phyloP scores from a whole-genome alignment of 2,797 vertebrate genomes.

The Fistularia commersonii region DNA sequence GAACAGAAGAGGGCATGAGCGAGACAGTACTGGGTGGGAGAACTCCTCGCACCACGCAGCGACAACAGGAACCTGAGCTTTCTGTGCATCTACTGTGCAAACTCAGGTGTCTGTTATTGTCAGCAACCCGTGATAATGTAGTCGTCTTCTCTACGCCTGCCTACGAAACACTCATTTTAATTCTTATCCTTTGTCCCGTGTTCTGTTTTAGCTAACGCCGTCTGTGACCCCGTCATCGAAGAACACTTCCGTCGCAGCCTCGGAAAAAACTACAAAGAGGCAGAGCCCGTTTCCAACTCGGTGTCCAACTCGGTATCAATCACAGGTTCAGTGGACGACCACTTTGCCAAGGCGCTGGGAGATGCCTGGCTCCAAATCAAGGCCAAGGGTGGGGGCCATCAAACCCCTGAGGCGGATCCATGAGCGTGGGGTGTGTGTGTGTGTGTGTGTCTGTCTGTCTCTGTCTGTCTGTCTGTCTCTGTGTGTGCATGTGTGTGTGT shows the following conservation, averaged over 20 bases:
- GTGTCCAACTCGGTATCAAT: slow-evolving; percentile 93
- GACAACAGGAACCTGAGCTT: no score
- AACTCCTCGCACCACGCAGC: no score
- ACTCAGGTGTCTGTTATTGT: no score
- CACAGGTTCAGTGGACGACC: slow-evolving; percentile 95
- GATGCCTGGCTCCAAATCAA: slow-evolving; percentile 97
- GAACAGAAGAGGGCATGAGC: no score
- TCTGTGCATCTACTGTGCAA: no score
- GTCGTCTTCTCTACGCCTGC: background rate
- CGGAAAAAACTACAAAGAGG: slow-evolving; percentile 94
- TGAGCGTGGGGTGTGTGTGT: slow-evolving; percentile 72
- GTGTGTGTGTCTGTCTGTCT: no score
- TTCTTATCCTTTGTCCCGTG: background rate
- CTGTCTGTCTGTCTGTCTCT: no score
- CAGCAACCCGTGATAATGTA: no score
- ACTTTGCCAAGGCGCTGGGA: slow-evolving; percentile 96
- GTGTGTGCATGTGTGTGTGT: no score
- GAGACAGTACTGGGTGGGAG: no score
- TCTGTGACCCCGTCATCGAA: slow-evolving; percentile 94
- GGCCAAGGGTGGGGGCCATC: slow-evolving; percentile 80
- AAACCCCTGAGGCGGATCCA: slow-evolving; percentile 77
- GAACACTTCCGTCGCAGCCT: slow-evolving; percentile 98
- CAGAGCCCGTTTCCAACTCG: slow-evolving; percentile 85
- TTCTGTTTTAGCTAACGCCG: slow-evolving; percentile 69
- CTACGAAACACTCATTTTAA: slow-evolving; percentile 7